Evolutionary conservation across 2,113 vertebrate genomes (phyloP).

Genomic region (Pachycephala philippinensis): DNA sequence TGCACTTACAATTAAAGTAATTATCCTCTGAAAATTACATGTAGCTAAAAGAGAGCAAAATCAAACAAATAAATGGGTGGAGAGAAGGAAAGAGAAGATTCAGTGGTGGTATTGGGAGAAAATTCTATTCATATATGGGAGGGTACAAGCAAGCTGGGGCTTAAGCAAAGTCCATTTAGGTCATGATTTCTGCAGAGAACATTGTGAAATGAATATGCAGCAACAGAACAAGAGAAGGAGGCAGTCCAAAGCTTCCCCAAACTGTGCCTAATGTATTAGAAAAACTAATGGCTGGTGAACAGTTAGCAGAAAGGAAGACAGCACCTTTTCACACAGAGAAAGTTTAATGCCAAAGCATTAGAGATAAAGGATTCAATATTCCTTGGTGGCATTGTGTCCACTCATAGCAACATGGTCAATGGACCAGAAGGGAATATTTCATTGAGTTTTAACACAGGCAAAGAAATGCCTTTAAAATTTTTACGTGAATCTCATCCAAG

Average conservation of each 20-base stretch:
- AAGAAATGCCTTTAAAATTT: constrained; percentile 3
- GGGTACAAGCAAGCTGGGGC: neutral
- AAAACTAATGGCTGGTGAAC: neutral
- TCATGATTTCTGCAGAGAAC: neutral
- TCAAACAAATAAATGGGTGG: neutral
- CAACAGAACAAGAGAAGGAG: neutral
- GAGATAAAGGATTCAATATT: neutral
- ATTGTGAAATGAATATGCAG: neutral
- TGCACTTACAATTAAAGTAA: neutral
- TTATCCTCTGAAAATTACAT: neutral
- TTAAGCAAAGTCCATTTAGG: neutral
- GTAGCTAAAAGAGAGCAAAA: neutral
- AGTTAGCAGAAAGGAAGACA: neutral
- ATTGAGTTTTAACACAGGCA: constrained; percentile 6
- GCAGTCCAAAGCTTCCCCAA: neutral
- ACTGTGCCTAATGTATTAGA: neutral
- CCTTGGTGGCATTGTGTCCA: neutral
- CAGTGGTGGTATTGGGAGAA: neutral
- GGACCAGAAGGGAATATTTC: constrained; percentile 48
- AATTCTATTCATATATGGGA: neutral
- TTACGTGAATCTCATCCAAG: neutral
- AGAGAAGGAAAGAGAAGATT: neutral
- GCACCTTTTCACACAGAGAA: neutral
- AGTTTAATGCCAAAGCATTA: neutral
- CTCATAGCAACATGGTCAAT: neutral